Evolutionary conservation across 2,113 vertebrate species (phyloP).

Genomic region (Labeo catla): DNA sequence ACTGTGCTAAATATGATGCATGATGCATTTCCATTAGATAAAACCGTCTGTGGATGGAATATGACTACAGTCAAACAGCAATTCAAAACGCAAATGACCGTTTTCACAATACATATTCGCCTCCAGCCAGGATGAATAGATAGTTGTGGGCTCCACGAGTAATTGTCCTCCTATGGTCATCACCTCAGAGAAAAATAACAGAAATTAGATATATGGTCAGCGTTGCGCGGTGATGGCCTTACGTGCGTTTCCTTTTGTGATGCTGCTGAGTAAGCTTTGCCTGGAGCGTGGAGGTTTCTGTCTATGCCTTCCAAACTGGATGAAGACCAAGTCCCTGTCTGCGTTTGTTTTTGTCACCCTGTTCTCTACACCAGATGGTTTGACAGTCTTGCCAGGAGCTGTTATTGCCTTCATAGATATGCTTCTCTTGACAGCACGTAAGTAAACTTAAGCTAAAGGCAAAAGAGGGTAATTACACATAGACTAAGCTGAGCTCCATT

Average conservation of each 20-base stretch:
- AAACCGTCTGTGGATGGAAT: neutral
- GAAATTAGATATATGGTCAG: conserved; percentile 20
- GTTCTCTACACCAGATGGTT: conserved; percentile 47
- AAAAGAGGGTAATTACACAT: conserved; percentile 46
- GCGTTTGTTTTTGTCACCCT: conserved; percentile 49
- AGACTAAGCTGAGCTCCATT: conserved; percentile 18
- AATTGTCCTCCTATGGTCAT: neutral
- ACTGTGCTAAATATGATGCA: conserved; percentile 25
- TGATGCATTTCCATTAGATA: conserved; percentile 36
- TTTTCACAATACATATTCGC: neutral
- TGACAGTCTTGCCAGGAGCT: conserved; percentile 47
- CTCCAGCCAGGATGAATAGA: neutral
- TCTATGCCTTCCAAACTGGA: conserved; percentile 45
- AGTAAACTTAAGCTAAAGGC: conserved; percentile 49
- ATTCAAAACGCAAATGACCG: conserved; percentile 8
- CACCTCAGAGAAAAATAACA: neutral
- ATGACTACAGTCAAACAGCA: conserved; percentile 11
- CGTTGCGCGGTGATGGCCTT: conserved; percentile 1
- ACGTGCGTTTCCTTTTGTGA: conserved; percentile 4
- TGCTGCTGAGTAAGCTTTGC: conserved; percentile 48
- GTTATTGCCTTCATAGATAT: conserved; percentile 44
- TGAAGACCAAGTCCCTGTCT: conserved; percentile 48
- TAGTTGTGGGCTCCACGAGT: neutral
- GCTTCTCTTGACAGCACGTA: conserved; percentile 38
- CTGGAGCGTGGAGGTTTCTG: conserved; percentile 30